These are phyloP conservation scores for Lagocephalus sceleratus DNA, from an alignment of 2,797 vertebrate species.

Conservation along the genomic window DNA sequence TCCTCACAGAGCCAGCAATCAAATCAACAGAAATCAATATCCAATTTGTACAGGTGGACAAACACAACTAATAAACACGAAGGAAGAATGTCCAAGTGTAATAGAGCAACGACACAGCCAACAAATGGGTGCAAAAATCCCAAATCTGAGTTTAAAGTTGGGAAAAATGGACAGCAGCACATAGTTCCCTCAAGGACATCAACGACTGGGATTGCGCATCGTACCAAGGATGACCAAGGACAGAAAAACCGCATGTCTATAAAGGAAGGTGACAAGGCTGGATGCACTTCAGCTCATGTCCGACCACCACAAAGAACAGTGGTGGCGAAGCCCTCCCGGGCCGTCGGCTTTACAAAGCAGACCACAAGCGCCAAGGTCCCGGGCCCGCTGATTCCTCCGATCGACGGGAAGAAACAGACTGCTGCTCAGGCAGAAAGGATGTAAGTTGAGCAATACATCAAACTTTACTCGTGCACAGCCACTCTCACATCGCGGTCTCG, in stretches of 20 bases:
- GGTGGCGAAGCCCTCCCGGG: conserved; percentile 27
- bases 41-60: conserved; percentile 6
- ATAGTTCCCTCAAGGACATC: not conserved
- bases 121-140: conserved; percentile 1
- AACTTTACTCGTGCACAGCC: not conserved
- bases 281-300: not conserved
- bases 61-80: conserved; percentile 13
- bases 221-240: conserved; percentile 1
- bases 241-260: conserved; percentile 8
- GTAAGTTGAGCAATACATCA: conserved; percentile 55
- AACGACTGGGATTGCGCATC: fast-evolving
- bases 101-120: not conserved
- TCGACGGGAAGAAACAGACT: conserved; percentile 46
- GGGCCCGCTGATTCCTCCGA: conserved; percentile 35
- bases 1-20: conserved; percentile 5
- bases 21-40: conserved; percentile 7
- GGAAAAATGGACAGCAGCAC: not conserved
- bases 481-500: too few relatives aligned
- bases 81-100: not conserved
- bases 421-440: conserved; percentile 74
- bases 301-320: not conserved
- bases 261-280: conserved; percentile 6
- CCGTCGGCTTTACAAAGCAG: conserved; percentile 17
- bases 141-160: not conserved
- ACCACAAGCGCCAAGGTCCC: conserved; percentile 6